Evolutionary conservation across 2,113 vertebrate genomes (phyloP), one percentile per base, ranked within the genome.

Genomic region (Lampris megalopsis): DNA sequence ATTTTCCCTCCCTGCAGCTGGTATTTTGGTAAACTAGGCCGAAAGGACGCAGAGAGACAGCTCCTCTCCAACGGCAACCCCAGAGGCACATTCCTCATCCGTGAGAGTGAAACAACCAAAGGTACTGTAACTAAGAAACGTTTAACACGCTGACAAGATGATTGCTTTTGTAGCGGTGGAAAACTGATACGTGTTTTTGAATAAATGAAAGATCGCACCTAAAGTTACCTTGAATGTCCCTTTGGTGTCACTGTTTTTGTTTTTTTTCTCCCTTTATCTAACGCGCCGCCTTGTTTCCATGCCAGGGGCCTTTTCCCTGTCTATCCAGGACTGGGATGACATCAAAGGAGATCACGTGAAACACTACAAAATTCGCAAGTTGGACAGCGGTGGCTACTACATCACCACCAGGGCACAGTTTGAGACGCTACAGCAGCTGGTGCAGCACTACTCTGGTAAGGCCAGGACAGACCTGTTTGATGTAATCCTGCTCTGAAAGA

Each of bases 51-150:
- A 0, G 98, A 99, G 92, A 95, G 98, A 89, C 97, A 98, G 88
- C 95, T 99, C 68, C 92, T 99, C 83, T 98, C 96, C 35, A 97
- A 96, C 88, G 96, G 97, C 93, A 99, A 99, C 80, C 97, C 97
- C 77, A 95, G 97, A 94, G 98, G 98, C 92, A 99, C 98, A 89
- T 99, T 98, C 94, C 96, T 99, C 88, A 99, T 99, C 89, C 96
- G 98, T 41, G 98, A 99, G 91, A 99, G 98, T 1, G 98, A 99
- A 96, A 99, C 98, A 92, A 99, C 98, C 95, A 99, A 99, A 99
- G 98, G 98, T 99, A 94, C 76, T 77, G 41, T 5, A 43, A 63
- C 53, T 1, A 0, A 43, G 54, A 50, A 37, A 37, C 56, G 5
- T 6, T 41, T 7, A 38, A 63, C 45, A 63, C 1, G 24, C 66